Evolutionary conservation across 1,140 invertebrate genomes (phyloP), one percentile per base, ranked within the genome.

Genomic region (Scaptomyza montana): DNA sequence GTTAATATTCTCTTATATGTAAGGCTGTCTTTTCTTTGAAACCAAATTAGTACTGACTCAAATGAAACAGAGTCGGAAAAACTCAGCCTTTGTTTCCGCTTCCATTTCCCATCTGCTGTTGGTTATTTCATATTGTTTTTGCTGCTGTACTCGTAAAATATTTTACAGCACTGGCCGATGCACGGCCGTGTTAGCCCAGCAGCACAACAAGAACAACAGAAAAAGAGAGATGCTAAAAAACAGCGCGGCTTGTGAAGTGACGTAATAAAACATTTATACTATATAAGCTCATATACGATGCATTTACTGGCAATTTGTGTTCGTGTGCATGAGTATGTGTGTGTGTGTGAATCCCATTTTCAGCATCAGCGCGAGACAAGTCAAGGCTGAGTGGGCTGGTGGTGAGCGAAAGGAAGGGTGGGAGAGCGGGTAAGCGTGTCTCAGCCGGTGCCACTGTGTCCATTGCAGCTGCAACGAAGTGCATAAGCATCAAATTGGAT

Each of bases 401-500:
- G 46, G 3, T 16, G 19, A 5, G 30, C 30, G 30, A 33, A 7
- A 7, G 5, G 8, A 16, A 8, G 47, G 9, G n/a, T 1, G 30
- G n/a, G 41, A n/a, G 9, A n/a, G 28, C 28, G 16, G 16, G 30
- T 8, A 36, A 36, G 6, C 21, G 56, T 16, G 7, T 41, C 54
- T 43, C 13, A 47, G 65, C 8, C 33, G 55, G 47, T 6, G 47
- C 3, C 55, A 13, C 39, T 21, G 54, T 21, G 47, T 50, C 47
- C 19, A 56, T 72, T 30, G 64, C 70, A 73, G 64, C 70, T 68
- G 70, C 70, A 73, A 47, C 56, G 33, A 68, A 72, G 70, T 68
- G 65, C 70, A 73, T 68, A 68, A 67, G 67, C 70, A 73, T 73
- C 49, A 73, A 73, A 73, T 73, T 73, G 70, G 56, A 67, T 72